These are phyloP conservation scores for Xylota sylvarum DNA, from an alignment of 2,888 invertebrate genomes.

Conservation along the genomic window DNA sequence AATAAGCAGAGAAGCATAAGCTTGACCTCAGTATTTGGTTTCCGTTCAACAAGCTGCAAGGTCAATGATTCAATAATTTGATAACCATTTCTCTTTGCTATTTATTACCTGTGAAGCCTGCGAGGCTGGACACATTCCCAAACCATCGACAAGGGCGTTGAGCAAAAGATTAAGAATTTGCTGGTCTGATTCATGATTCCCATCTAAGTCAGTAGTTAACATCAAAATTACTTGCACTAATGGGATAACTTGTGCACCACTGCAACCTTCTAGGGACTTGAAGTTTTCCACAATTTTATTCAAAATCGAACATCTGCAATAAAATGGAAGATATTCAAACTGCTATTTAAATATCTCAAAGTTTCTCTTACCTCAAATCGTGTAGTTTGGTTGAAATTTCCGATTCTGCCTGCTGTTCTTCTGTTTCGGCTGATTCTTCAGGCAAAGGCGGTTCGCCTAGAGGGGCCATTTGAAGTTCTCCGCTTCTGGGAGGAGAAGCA, in stretches of 20 bases:
- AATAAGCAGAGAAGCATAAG: conserved; percentile 94
- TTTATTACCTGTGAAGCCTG: conserved; percentile 82
- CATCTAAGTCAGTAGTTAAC: conserved; percentile 95
- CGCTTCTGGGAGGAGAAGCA: conserved; percentile 82
- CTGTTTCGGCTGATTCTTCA: conserved; percentile 80
- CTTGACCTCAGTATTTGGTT: conserved; percentile 93
- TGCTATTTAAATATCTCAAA: neutral
- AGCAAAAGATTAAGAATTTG: conserved; percentile 91
- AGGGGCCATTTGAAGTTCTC: conserved; percentile 76
- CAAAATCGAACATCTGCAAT: conserved; percentile 87
- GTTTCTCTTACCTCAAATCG: conserved; percentile 81
- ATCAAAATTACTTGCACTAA: conserved; percentile 96
- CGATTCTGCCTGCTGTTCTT: conserved; percentile 81
- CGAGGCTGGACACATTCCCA: conserved; percentile 88
- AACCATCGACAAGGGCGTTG: conserved; percentile 89
- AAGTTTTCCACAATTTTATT: conserved; percentile 92
- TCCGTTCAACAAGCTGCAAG: conserved; percentile 85
- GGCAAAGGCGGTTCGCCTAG: conserved; percentile 77
- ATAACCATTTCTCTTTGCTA: neutral
- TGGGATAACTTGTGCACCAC: conserved; percentile 95
- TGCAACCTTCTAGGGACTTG: conserved; percentile 90
- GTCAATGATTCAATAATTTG: neutral
- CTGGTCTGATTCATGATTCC: conserved; percentile 92
- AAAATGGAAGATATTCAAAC: neutral
- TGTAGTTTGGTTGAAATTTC: conserved; percentile 84